Evolutionary conservation across 2,113 vertebrate species (phyloP).

Genomic region (Hemicordylus capensis): DNA sequence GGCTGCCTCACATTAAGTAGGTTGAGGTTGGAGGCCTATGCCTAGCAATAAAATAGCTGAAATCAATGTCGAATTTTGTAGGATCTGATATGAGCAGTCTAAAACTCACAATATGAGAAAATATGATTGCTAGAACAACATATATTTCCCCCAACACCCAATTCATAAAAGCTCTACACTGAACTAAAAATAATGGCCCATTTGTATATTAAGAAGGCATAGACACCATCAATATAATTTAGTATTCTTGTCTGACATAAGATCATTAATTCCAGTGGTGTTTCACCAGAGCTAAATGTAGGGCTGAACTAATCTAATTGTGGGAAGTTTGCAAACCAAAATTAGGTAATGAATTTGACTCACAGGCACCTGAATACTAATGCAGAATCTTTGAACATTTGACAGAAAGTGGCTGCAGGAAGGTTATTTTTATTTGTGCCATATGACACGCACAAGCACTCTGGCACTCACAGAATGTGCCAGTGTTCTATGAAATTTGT

Average conservation of each 20-base stretch:
- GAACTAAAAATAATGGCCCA: not conserved
- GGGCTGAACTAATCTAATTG: slow-evolving; percentile 14
- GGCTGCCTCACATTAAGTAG: not conserved
- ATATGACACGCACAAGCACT: not conserved
- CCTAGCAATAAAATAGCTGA: not conserved
- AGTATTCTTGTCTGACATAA: not conserved
- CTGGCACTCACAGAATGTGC: too few species aligned
- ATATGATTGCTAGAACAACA: not conserved
- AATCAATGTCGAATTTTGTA: not conserved
- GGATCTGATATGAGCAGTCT: not conserved
- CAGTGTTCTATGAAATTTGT: not conserved
- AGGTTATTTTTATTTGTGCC: not conserved
- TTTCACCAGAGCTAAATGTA: not conserved
- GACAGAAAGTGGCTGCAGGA: not conserved
- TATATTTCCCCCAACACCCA: not conserved
- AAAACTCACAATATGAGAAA: not conserved
- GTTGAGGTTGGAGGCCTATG: not conserved
- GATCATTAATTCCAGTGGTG: slow-evolving; percentile 2
- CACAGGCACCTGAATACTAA: not conserved
- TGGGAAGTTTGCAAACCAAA: slow-evolving; percentile 15
- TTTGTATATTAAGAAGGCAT: not conserved
- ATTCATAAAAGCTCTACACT: not conserved
- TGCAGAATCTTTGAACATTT: not conserved
- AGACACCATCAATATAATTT: not conserved
- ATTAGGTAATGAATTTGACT: not conserved